Evolutionary conservation across 2,113 vertebrate species (phyloP).

Genomic region (Ornithorhynchus anatinus): DNA sequence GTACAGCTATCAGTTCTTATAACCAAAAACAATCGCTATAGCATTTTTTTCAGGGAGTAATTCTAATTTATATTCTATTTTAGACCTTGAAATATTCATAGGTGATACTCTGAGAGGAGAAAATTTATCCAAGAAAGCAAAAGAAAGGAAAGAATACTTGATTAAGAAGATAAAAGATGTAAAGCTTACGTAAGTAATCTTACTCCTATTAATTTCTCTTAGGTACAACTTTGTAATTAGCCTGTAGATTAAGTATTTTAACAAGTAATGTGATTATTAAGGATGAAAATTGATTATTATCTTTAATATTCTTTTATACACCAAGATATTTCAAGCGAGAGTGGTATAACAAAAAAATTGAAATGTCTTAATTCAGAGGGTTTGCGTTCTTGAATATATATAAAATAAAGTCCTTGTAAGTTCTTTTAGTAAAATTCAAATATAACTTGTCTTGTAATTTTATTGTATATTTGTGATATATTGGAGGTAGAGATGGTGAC

Average conservation of each 20-base stretch:
- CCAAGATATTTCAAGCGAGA: not conserved
- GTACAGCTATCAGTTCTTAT: conserved; percentile 34
- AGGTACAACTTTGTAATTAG: conserved; percentile 25
- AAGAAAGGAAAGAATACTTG: conserved; percentile 86
- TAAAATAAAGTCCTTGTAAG: not conserved
- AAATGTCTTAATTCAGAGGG: no score
- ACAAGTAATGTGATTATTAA: conserved; percentile 9
- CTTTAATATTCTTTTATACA: conserved; percentile 31
- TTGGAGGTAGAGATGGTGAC: no score
- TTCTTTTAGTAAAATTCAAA: not conserved
- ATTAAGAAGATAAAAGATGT: conserved; percentile 89
- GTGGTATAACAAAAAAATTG: no score
- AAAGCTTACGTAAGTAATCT: conserved; percentile 73
- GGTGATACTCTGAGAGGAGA: conserved; percentile 85
- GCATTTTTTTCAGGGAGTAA: conserved; percentile 50
- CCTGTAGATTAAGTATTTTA: no score
- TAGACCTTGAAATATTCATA: conserved; percentile 89
- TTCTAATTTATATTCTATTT: conserved; percentile 51
- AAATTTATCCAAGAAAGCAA: conserved; percentile 90
- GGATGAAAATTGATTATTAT: conserved; percentile 13
- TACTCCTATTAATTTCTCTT: conserved; percentile 26
- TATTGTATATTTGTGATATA: no score
- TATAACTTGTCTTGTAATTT: not conserved
- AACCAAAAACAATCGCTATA: conserved; percentile 38
- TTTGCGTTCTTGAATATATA: conserved; percentile 1